Base-by-base conservation (phyloP, 2,888 invertebrate species). In the Mimas tiliae region DNA sequence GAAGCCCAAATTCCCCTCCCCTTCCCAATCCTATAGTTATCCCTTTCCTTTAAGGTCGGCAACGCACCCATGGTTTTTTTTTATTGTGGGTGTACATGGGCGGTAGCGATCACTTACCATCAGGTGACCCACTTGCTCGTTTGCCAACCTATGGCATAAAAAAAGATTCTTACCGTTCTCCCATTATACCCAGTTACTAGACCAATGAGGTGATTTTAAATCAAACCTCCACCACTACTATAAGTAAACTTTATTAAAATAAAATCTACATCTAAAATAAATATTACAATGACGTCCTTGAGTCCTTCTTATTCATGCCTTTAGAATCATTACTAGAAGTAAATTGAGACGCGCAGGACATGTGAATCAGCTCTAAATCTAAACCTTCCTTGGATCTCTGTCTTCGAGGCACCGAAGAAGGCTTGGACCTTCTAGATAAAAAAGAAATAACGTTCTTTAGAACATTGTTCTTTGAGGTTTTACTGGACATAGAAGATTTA, bases 391-490 rank as follows among this genome's bases (percentile, higher is more conserved):
- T 77, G 0, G 78, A 71, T 11, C 82, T 82, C 11, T 76, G 77
- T 0, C 64, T 42, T 0, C 88, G 89, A 0, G 91, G 89, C 27
- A 91, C 89, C 0, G 93, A 93, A 0, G 79, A 76, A 0, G 87
- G 76, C 0, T 83, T 91, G 0, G 81, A 80, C 64, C 78, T 87
- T 55, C 74, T 83, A 0, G 79, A 76, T 0, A 92, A 66, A 6
- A 85, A 71, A 0, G 88, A 83, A 0, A 89, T 47, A 0, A 90
- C 81, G 69, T 85, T 82, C 64, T 84, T 87, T 0, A 88, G 67
- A 1, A 87, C 70, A 67, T 89, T 86, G 52, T 86, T 89, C 65
- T 91, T 92, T 0, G 91, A 91, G 0, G 91, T 90, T 65, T 84
- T 87, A 66, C 84, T 85, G 0, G 90, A 85, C 8, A 74, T 65